Evolutionary conservation across 2,888 invertebrate species (phyloP).

Genomic region (Drosophila vallismaia): DNA sequence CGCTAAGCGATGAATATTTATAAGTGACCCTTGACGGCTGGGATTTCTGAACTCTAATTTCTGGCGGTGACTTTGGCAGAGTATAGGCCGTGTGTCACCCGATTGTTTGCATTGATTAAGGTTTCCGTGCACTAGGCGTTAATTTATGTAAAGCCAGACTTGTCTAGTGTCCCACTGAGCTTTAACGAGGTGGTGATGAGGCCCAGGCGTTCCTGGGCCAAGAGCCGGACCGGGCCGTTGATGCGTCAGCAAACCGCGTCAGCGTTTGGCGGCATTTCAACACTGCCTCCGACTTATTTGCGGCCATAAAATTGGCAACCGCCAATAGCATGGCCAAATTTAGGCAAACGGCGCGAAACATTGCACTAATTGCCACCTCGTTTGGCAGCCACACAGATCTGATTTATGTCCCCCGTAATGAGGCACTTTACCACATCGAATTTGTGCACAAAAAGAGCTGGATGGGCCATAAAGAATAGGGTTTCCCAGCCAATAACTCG

Average conservation of each 20-base stretch:
- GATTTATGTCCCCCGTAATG: conserved; percentile 44
- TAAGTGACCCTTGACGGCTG: conserved; percentile 12
- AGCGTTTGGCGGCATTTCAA: conserved; percentile 40
- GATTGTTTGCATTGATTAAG: conserved; percentile 27
- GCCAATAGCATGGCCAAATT: conserved; percentile 47
- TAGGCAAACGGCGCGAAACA: conserved; percentile 50
- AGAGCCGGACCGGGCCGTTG: background rate
- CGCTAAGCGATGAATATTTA: conserved; percentile 48
- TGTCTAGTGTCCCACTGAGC: conserved; percentile 12
- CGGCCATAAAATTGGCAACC: conserved; percentile 43
- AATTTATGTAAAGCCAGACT: conserved; percentile 34
- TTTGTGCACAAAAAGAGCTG: background rate
- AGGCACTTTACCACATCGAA: conserved; percentile 23
- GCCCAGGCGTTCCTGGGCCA: background rate
- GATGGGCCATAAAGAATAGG: conserved; percentile 2
- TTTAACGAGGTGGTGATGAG: conserved; percentile 22
- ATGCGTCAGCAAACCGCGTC: conserved; percentile 14
- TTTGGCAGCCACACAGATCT: conserved; percentile 39
- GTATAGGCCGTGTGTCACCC: conserved; percentile 19
- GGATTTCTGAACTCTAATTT: conserved; percentile 1
- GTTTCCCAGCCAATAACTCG: conserved; percentile 1
- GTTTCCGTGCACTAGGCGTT: conserved; percentile 28
- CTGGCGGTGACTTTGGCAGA: conserved; percentile 2
- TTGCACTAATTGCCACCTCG: conserved; percentile 50
- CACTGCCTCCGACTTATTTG: conserved; percentile 45